phyloP scores from a whole-genome alignment of 2,113 vertebrate genomes.

The Salvelinus fontinalis region DNA sequence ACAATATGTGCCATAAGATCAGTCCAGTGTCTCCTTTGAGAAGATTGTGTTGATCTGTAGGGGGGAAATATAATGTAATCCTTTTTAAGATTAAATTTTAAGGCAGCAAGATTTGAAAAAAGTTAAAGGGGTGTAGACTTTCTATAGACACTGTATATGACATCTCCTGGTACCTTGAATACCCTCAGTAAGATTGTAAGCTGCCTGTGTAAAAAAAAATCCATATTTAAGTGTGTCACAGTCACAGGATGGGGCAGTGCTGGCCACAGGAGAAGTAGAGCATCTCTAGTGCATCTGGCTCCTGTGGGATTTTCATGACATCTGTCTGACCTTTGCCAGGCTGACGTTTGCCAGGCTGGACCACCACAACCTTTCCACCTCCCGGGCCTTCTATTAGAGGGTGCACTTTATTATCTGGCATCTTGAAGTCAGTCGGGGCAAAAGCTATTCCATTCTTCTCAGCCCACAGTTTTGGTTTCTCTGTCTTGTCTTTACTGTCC shows the following conservation, averaged over 20 bases:
- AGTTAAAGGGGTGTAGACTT: too few relatives aligned
- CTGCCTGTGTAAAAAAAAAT: neutral
- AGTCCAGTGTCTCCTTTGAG: too few relatives aligned
- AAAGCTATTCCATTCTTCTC: constrained; percentile 67
- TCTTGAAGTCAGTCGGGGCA: constrained; percentile 69
- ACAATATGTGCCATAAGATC: neutral
- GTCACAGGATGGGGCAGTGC: constrained; percentile 71
- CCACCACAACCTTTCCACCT: constrained; percentile 59
- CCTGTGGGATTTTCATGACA: constrained; percentile 48
- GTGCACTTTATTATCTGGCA: constrained; percentile 86
- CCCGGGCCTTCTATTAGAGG: constrained; percentile 68
- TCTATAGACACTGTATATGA: neutral
- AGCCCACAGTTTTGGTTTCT: constrained; percentile 51
- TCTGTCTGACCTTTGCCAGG: constrained; percentile 28
- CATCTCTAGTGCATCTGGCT: constrained; percentile 69
- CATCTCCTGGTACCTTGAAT: neutral
- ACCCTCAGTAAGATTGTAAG: neutral
- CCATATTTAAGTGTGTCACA: neutral
- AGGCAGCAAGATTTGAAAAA: too few relatives aligned
- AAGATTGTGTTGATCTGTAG: too few relatives aligned
- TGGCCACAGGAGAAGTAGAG: constrained; percentile 74
- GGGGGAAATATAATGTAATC: too few relatives aligned
- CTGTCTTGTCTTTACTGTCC: constrained; percentile 49
- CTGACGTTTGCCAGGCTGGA: constrained; percentile 72
- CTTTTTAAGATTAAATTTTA: too few relatives aligned